Evolutionary conservation across 2,888 invertebrate genomes (phyloP).

Genomic region (Phragmatobia fuliginosa): DNA sequence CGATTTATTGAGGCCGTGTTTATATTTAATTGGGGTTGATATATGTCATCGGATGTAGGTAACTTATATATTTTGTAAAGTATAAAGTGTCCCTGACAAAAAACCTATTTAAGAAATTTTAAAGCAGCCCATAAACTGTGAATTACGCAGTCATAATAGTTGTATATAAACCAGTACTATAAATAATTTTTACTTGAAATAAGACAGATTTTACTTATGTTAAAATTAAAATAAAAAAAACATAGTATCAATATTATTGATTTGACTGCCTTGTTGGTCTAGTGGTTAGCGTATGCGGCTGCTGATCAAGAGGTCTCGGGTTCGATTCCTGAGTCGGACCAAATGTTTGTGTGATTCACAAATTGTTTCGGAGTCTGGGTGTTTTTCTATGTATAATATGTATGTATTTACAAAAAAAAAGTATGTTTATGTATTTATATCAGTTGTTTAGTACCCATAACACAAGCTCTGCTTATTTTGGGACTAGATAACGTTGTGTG

Average conservation of each 20-base stretch:
- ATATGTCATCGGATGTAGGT: background rate
- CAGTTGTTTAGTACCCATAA: too few relatives aligned
- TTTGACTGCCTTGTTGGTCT: too few relatives aligned
- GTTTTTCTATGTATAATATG: too few relatives aligned
- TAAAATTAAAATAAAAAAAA: background rate
- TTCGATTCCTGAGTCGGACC: too few relatives aligned
- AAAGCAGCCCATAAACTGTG: background rate
- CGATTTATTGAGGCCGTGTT: conserved; percentile 16
- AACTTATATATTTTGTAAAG: background rate
- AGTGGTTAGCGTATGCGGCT: too few relatives aligned
- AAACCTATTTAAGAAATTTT: background rate
- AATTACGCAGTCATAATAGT: background rate
- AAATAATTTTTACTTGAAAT: background rate
- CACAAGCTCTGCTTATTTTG: too few relatives aligned
- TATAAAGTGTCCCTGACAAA: background rate
- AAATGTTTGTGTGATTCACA: too few relatives aligned
- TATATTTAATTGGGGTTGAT: conserved; percentile 11
- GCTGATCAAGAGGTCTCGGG: too few relatives aligned
- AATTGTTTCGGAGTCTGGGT: too few relatives aligned
- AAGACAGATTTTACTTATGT: background rate
- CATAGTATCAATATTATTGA: background rate
- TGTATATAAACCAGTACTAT: background rate
- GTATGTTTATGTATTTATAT: too few relatives aligned
- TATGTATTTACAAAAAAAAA: too few relatives aligned
- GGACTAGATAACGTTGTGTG: too few relatives aligned